phyloP scores from a whole-genome alignment of 2,797 vertebrate genomes.

The Trichosurus vulpecula region DNA sequence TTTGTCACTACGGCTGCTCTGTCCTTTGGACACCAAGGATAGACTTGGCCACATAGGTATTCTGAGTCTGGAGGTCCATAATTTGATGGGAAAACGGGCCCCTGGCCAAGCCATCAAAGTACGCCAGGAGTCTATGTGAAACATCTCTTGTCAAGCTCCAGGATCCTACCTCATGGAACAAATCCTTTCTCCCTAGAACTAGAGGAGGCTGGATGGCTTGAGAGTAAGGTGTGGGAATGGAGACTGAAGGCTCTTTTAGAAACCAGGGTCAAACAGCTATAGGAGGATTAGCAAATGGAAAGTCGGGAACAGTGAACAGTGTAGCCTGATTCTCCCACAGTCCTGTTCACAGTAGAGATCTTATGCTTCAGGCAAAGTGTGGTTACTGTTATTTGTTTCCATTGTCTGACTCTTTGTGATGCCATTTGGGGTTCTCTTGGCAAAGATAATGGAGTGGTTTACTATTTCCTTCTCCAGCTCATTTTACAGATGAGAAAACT shows the following conservation, averaged over 20 bases:
- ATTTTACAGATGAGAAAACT: neutral
- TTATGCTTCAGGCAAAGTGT: neutral
- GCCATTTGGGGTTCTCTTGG: too few species aligned
- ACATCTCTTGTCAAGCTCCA: slow-evolving; percentile 57
- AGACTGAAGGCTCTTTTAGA: neutral
- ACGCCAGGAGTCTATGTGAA: slow-evolving; percentile 57
- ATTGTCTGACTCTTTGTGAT: too few species aligned
- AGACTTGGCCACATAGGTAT: slow-evolving; percentile 68
- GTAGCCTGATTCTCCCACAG: neutral
- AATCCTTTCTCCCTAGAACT: neutral
- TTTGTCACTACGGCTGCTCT: neutral
- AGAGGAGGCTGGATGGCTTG: neutral
- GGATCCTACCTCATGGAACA: neutral
- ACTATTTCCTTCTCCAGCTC: neutral
- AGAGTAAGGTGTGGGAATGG: neutral
- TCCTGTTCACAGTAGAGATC: neutral
- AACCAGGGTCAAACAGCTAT: neutral
- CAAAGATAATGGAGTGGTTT: neutral
- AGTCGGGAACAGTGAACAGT: neutral
- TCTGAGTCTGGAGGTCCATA: slow-evolving; percentile 68
- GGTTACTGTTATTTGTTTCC: too few species aligned
- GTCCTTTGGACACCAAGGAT: slow-evolving; percentile 66
- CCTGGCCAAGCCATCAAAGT: slow-evolving; percentile 67
- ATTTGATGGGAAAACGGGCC: slow-evolving; percentile 61
- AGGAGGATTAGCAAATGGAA: neutral